Evolutionary conservation across 2,888 invertebrate species (phyloP), one percentile per base, ranked within the genome.

Genomic region (Drosophila stalkeri): DNA sequence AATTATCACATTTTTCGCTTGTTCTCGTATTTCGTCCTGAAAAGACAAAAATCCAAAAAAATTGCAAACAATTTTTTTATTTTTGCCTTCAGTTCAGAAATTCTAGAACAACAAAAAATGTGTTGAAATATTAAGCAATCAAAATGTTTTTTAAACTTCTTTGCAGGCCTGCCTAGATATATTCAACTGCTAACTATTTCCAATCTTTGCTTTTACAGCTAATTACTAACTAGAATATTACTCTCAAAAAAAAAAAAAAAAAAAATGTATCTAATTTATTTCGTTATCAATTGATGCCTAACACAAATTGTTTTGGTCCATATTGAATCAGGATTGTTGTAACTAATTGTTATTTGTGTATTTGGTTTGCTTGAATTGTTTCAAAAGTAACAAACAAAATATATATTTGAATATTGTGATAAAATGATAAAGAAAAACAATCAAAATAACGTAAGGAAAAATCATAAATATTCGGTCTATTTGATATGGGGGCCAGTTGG

Each of bases 381-480:
- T 5, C 41, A 18, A 51, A 16, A 16, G 35, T 18, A 51, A 39
- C 18, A n/a, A n/a, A 12, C 23, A 47, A 23, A 3, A 43, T 20
- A 39, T 46, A 55, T n/a, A 51, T 51, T 51, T 1, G 23, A n/a
- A 39, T 23, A 39, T 16, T 23, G 23, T 23, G 52, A 35, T 33
- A 3, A 16, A 52, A 51, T 1, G 31, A 20, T n/a, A 49, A 18
- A 8, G 7, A 11, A 8, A 18, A n/a, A 11, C n/a, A 47, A 27
- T 6, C 27, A 27, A 27, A 27, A 27, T 27, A 27, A 27, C 7
- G 16, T 6, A 54, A 31, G 11, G 31, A 18, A 23, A 43, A 31
- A 39, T 57, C n/a, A 65, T n/a, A 27, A 33, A 7, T 41, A 33
- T 46, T 75, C 46, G 52, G 60, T 51, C 55, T 49, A 44, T 55